Base-by-base conservation (phyloP, 1,140 invertebrate species). In the Psix sp. region DNA sequence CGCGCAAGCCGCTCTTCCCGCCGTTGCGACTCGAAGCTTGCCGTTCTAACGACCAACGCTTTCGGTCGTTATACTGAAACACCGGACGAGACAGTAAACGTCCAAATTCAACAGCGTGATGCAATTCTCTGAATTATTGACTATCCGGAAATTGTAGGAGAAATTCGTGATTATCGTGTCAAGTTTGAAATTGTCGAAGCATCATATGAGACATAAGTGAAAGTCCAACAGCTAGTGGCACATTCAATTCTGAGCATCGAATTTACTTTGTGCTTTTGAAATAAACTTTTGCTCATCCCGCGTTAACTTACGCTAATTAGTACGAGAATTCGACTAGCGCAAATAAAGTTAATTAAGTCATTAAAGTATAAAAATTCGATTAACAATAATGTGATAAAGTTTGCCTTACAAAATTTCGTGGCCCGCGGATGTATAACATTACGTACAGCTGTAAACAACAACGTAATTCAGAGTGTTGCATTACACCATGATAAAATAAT, bases 91-190 rank as follows among this genome's bases (percentile, higher is more conserved):
- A 72, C 68, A 65, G 68, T 65, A 72, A 68, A 72, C 59, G 70
- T 73, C 56, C 70, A 57, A 65, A 65, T 74, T 60, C 62, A 62
- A 60, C 70, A 66, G 63, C 60, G 56, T 62, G 56, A 52, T 60
- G 70, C 59, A 66, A 66, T 74, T 73, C 59, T 54, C 60, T 60
- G 70, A 65, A 73, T 65, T 73, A 73, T 73, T 62, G 66, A 71
- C 67, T 71, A 62, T 62, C 48, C 57, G 57, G 56, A 71, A 60
- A 62, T 71, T 62, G 56, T 56, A 62, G 48, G 60, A 66, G 52
- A 57, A 66, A 73, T 73, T 73, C 70, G 60, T 73, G 52, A 74
- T 63, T 67, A 74, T 62, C 65, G 59, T 67, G 63, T 74, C 57
- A 62, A 74, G 62, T 74, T 74, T 67, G 71, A 51, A 67, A 74